phyloP scores from a whole-genome alignment of 2,888 invertebrate species.

The Gandaritis pyraliata region DNA sequence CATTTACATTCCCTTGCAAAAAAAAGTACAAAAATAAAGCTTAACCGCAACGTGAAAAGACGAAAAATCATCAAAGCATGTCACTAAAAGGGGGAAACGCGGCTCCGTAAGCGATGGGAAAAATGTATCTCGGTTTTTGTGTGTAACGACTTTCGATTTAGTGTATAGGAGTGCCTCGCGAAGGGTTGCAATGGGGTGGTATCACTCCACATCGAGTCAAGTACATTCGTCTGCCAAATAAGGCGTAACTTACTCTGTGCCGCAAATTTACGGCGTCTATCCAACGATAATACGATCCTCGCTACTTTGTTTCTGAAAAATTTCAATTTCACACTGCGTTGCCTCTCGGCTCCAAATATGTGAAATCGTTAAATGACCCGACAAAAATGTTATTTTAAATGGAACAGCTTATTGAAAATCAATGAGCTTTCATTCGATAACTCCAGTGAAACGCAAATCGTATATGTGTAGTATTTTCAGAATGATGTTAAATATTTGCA shows the following conservation, averaged over 20 bases:
- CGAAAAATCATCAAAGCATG: slow-evolving; percentile 65
- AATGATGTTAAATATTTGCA: too few relatives aligned
- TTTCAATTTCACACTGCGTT: slow-evolving; percentile 71
- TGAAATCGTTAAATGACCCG: slow-evolving; percentile 44
- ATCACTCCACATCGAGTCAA: slow-evolving; percentile 71
- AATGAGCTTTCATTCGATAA: slow-evolving; percentile 29
- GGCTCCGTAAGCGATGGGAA: slow-evolving; percentile 65
- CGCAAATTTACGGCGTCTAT: slow-evolving; percentile 64
- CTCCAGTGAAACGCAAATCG: too few relatives aligned
- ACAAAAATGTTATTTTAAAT: slow-evolving; percentile 43
- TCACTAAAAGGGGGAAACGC: slow-evolving; percentile 61
- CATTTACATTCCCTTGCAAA: slow-evolving; percentile 1
- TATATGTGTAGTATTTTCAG: background rate
- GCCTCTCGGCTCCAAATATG: slow-evolving; percentile 49
- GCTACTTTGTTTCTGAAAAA: slow-evolving; percentile 64
- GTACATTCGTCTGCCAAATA: slow-evolving; percentile 75
- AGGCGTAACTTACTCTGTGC: slow-evolving; percentile 72
- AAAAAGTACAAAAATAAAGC: slow-evolving; percentile 38
- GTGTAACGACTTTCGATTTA: slow-evolving; percentile 81
- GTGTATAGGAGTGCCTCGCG: slow-evolving; percentile 72
- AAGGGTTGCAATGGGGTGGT: slow-evolving; percentile 67
- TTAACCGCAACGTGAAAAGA: slow-evolving; percentile 56
- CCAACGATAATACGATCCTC: slow-evolving; percentile 59
- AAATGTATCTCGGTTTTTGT: slow-evolving; percentile 75
- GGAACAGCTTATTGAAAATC: slow-evolving; percentile 36